These are phyloP conservation scores for Galbula dea DNA, from an alignment of 2,113 vertebrate species.

Conservation along the genomic window DNA sequence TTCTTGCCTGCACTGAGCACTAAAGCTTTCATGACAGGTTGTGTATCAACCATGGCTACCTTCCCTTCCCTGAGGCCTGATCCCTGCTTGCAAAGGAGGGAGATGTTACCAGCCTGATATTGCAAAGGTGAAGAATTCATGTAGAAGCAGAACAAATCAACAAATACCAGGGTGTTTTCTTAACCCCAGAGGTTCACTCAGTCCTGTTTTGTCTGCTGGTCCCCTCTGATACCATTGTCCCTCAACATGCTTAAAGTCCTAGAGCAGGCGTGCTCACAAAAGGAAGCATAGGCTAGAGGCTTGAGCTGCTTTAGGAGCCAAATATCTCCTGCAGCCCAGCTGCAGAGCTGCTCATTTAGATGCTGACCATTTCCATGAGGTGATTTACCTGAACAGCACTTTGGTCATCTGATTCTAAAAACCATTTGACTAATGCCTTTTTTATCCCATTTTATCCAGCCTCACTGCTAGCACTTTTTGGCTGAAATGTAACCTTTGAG, in stretches of 20 bases:
- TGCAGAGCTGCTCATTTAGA: neutral
- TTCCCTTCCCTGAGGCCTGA: neutral
- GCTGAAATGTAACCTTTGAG: neutral
- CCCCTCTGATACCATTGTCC: neutral
- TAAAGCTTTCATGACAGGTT: neutral
- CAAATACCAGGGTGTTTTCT: neutral
- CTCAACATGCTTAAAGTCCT: neutral
- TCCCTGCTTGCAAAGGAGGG: neutral
- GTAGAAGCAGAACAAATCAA: neutral
- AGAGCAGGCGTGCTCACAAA: accelerated
- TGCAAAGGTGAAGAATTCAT: neutral
- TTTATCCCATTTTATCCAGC: neutral
- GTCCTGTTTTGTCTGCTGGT: neutral
- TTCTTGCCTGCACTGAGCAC: neutral
- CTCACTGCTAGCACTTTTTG: neutral
- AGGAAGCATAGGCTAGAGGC: neutral
- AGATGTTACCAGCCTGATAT: neutral
- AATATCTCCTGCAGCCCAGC: neutral
- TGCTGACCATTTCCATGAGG: neutral
- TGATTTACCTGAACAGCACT: neutral
- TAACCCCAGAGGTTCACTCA: neutral
- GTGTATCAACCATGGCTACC: neutral
- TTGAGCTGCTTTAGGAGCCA: neutral
- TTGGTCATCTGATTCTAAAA: neutral
- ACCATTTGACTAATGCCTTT: neutral